Evolutionary conservation across 2,113 vertebrate species (phyloP), one percentile per base, ranked within the genome.

Genomic region (Gorilla gorilla): DNA sequence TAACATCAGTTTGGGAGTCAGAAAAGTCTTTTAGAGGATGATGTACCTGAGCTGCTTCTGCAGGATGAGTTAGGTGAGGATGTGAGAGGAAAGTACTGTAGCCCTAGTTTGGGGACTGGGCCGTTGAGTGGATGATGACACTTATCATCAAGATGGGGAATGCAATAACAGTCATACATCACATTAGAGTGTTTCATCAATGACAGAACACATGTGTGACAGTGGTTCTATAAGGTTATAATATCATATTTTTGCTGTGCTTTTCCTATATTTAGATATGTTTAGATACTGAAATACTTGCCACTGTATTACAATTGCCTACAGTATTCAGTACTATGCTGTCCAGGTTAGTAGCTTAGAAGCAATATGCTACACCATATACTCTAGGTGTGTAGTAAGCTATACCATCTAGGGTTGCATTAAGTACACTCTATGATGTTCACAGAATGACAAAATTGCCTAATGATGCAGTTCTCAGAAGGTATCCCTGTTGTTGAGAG

Each of bases 41-140:
- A 22, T 25, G 38, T 7, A 10, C 4, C 0, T 27, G 76, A 85
- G 27, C 22, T n/a, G 3, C 70, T 83, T 27, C 38, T 68, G n/a
- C 73, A 64, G 76, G 76, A 64, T 35, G 48, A 73, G 25, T 94
- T 90, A 86, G 84, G 61, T 90, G 94, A 93, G 59, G 64, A 52
- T 11, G 45, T 80, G 78, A 40, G 66, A 80, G 38, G 27, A 40
- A 50, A 90, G 20, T 22, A 30, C 55, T 64, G 81, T 13, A 64
- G 45, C 18, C 43, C 38, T 14, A 5, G 80, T 59, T 22, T 80
- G 64, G 43, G 23, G 25, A 6, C 2, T 18, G 18, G 78, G 38
- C 57, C 6, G 5, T 12, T 22, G 35, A 17, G 55, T 57, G 38
- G 66, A 48, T 0, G 0, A 16, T 22, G 35, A 23, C 30, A 35